Base-by-base conservation (phyloP, 1,140 invertebrate genomes). In the Campoletis sonorensis region DNA sequence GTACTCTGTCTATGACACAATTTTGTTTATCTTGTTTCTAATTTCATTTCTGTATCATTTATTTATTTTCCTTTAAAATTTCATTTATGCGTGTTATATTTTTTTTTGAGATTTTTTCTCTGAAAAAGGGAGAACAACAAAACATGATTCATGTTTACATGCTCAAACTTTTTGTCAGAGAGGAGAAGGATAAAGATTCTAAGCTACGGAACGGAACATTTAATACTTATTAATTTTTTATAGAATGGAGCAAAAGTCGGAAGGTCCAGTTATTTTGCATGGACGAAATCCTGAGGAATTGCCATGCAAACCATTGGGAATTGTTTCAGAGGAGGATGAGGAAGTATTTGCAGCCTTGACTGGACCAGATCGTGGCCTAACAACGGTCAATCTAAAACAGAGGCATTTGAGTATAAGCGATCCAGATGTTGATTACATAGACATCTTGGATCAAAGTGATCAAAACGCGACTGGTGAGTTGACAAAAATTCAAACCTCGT, bases 361-460 rank as follows among this genome's bases (percentile, higher is more conserved):
- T 8, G 96, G 96, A 3, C 96, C 96, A 1, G 94, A 96, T 82
- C 95, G 95, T 73, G 96, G 96, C 8, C 92, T 96, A 15, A 96
- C 95, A 1, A 94, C 95, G 18, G 95, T 97, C 8, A 95, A 95
- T 89, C 88, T 94, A 33, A 93, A 93, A 81, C 94, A 95, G 85
- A 93, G 94, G 79, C 95, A 95, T 89, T 90, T 95, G 70, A 94
- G 94, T 82, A 92, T 93, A 61, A 93, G 92, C 76, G 95, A 96
- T 79, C 93, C 94, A 49, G 95, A 96, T 87, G 95, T 96, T 27
- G 95, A 96, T 88, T 96, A 95, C 84, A 96, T 96, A 84, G 95
- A 96, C 86, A 94, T 94, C 70, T 92, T 93, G 82, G 94, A 95
- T 83, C 94, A 94, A 82, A 90, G 89, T 58, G 93, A 93, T 81